A percentile compares a stretch with the other conserved stretches of the same genome.
Conservation (phyloP, 2,888 invertebrate genomes). For the Macrophya annulata region DNA sequence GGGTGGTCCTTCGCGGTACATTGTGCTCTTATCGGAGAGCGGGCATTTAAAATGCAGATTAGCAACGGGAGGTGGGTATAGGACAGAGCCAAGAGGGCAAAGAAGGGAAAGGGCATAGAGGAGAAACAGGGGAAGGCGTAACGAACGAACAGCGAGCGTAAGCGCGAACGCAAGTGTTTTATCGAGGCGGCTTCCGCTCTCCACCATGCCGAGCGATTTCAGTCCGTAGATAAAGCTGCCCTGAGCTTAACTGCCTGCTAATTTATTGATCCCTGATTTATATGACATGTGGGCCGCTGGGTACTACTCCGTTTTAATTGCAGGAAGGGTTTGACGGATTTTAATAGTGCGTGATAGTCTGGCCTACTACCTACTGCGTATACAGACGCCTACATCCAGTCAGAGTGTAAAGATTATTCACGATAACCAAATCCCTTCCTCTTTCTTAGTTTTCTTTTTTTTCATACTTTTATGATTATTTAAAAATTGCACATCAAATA, state of each 20-base stretch:
- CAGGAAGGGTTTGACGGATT: conserved; percentile 65
- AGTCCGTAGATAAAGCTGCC: conserved; percentile 69
- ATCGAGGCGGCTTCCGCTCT: conserved; percentile 72
- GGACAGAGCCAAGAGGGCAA: conserved; percentile 24
- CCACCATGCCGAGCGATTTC: conserved; percentile 64
- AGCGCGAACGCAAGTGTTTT: conserved; percentile 71
- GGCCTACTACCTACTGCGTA: conserved; percentile 20
- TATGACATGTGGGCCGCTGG: conserved; percentile 64
- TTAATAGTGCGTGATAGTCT: conserved; percentile 62
- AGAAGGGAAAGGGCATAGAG: conserved; percentile 2
- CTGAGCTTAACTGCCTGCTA: conserved; percentile 70
- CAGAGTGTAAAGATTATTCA: conserved; percentile 1
- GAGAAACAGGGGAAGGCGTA: conserved; percentile 39
- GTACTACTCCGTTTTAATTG: conserved; percentile 63
- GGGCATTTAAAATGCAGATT: conserved; percentile 75
- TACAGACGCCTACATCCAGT: neutral
- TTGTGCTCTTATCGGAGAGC: conserved; percentile 44
- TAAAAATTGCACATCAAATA: neutral
- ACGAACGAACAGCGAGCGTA: conserved; percentile 62
- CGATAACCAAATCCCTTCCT: neutral
- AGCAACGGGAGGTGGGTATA: conserved; percentile 58
- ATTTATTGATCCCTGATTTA: conserved; percentile 75
- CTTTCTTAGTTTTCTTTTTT: neutral
- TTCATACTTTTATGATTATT: neutral
- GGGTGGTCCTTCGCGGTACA: conserved; percentile 46